phyloP scores from a whole-genome alignment of 2,888 invertebrate genomes.

The Tachina grossa region DNA sequence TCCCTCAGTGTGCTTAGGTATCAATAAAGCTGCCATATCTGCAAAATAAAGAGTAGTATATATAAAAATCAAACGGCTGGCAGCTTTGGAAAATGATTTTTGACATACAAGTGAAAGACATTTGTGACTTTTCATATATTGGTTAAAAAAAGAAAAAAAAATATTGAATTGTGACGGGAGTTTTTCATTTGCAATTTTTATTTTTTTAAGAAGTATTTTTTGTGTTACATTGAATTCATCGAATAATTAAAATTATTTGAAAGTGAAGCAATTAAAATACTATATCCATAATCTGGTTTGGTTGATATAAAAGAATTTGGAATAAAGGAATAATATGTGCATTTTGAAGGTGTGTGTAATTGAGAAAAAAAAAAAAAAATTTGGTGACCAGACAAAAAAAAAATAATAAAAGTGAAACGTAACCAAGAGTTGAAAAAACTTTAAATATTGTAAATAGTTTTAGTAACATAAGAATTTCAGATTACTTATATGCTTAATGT shows the following conservation, averaged over 20 bases:
- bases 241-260: constrained; percentile 55
- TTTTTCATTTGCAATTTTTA: constrained; percentile 64
- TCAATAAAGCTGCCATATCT: constrained; percentile 22
- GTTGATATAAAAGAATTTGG: constrained; percentile 71
- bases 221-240: constrained; percentile 50
- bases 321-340: constrained; percentile 79
- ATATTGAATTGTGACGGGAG: constrained; percentile 57
- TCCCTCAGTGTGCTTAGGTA: background rate
- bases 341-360: constrained; percentile 80
- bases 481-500: background rate
- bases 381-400: constrained; percentile 65
- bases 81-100: constrained; percentile 22
- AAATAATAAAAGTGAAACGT: constrained; percentile 69
- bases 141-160: constrained; percentile 52
- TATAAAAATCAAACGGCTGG: background rate
- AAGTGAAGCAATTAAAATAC: constrained; percentile 54
- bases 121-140: constrained; percentile 66
- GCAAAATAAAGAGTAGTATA: background rate
- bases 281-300: constrained; percentile 51
- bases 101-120: constrained; percentile 55
- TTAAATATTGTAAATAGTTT: constrained; percentile 28
- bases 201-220: constrained; percentile 66
- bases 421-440: constrained; percentile 59
- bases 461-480: background rate
- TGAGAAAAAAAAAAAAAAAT: constrained; percentile 60